Evolutionary conservation across 2,888 invertebrate genomes (phyloP).

Genomic region (Acholoe squamosa): DNA sequence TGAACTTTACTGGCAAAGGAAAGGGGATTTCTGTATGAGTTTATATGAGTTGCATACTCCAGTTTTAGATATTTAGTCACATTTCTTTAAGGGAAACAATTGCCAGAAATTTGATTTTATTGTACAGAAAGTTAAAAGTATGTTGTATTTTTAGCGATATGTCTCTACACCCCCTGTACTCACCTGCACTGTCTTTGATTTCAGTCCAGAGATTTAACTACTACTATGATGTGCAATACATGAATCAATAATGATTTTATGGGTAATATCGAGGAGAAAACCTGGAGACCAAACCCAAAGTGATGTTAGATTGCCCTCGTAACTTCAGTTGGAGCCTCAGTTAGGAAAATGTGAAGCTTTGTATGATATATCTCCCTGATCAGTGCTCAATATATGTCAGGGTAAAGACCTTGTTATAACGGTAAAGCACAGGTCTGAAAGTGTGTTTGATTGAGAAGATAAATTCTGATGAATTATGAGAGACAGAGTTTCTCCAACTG

Average conservation of each 20-base stretch:
- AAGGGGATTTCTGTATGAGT: background rate
- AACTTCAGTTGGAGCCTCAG: too few species aligned
- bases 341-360: too few species aligned
- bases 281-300: too few species aligned
- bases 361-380: too few species aligned
- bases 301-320: too few species aligned
- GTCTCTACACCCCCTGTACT: background rate
- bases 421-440: too few species aligned
- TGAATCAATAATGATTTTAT: constrained; percentile 38
- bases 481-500: too few species aligned
- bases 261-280: background rate
- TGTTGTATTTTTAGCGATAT: constrained; percentile 43
- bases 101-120: constrained; percentile 31
- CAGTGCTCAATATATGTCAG: too few species aligned
- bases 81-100: background rate
- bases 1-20: constrained; percentile 22
- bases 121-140: constrained; percentile 26
- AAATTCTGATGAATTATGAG: too few species aligned
- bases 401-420: too few species aligned
- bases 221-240: constrained; percentile 35
- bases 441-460: too few species aligned
- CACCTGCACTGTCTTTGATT: constrained; percentile 30
- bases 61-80: constrained; percentile 53
- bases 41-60: background rate
- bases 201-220: constrained; percentile 34